Conservation (phyloP, 2,888 invertebrate species). For the Piscicola geometra region DNA sequence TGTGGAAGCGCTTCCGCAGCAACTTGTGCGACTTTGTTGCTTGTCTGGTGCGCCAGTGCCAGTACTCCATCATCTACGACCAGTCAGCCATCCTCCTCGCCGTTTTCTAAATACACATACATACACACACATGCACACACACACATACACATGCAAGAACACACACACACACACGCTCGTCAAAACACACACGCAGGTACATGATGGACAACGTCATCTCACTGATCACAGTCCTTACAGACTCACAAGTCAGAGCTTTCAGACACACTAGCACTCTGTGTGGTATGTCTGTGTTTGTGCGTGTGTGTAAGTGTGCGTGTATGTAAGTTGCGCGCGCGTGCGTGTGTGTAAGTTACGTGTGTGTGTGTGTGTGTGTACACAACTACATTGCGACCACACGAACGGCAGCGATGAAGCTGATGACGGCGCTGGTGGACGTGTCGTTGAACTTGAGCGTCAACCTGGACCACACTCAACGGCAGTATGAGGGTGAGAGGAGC, state of each 20-base stretch:
- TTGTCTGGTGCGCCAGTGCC: slow-evolving; percentile 88
- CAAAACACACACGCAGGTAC: slow-evolving; percentile 58
- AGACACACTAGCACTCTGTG: slow-evolving; percentile 87
- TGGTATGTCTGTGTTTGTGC: slow-evolving; percentile 59
- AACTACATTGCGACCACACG: no score
- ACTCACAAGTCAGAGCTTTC: slow-evolving; percentile 87
- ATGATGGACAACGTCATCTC: slow-evolving; percentile 98
- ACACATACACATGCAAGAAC: background rate
- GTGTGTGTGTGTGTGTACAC: no score
- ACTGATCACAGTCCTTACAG: slow-evolving; percentile 88
- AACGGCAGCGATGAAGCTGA: slow-evolving; percentile 96
- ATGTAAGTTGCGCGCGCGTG: background rate
- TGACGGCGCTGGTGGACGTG: slow-evolving; percentile 97
- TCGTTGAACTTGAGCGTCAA: slow-evolving; percentile 89
- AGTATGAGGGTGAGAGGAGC: slow-evolving; percentile 90
- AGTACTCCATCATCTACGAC: slow-evolving; percentile 97
- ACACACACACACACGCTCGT: background rate
- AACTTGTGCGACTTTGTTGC: slow-evolving; percentile 97
- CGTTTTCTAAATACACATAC: no score
- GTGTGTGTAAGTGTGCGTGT: background rate
- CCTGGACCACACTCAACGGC: slow-evolving; percentile 91
- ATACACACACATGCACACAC: no score
- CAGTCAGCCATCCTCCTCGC: slow-evolving; percentile 59
- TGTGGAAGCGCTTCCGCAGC: slow-evolving; percentile 91
- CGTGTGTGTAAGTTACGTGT: slow-evolving; percentile 73